Percentiles rank a stretch among this genome's conserved stretches.
These are phyloP conservation scores for Sebastes melanostomus DNA, from an alignment of 2,797 vertebrate genomes.

Conservation along the genomic window DNA sequence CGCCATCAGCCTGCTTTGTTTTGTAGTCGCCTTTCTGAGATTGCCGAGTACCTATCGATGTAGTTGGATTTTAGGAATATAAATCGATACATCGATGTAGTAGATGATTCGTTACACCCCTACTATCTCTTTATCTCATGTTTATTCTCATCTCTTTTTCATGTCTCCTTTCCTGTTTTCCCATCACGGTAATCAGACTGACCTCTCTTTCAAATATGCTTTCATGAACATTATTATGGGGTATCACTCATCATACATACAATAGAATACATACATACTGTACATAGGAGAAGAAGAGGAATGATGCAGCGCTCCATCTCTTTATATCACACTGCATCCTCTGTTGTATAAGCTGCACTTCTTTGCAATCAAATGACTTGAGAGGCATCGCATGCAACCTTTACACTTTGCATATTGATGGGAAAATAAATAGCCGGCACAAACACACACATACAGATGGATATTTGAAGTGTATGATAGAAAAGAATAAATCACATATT, in stretches of 20 bases:
- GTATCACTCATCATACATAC: neutral
- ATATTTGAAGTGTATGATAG: neutral
- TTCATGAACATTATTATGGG: neutral
- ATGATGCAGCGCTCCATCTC: neutral
- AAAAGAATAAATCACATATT: conserved; percentile 21
- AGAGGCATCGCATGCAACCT: neutral
- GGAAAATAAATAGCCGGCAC: conserved; percentile 32
- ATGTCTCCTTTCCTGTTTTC: neutral
- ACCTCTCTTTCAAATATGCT: neutral
- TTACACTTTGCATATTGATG: conserved; percentile 46
- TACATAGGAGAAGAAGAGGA: neutral
- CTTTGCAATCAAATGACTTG: neutral
- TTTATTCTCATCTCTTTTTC: neutral
- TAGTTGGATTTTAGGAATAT: no score
- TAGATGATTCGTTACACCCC: no score
- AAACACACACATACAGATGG: neutral
- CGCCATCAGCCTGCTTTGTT: no score
- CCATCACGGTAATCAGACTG: neutral
- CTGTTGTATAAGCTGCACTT: conserved; percentile 7
- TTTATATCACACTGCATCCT: neutral
- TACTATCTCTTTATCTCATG: neutral
- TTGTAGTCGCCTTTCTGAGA: no score
- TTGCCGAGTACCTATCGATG: no score
- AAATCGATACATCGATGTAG: no score
- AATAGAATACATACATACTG: neutral